Percentiles rank a stretch among this genome's conserved stretches.
Evolutionary conservation across 2,797 vertebrate genomes (phyloP).

Genomic region (Falco rusticolus): DNA sequence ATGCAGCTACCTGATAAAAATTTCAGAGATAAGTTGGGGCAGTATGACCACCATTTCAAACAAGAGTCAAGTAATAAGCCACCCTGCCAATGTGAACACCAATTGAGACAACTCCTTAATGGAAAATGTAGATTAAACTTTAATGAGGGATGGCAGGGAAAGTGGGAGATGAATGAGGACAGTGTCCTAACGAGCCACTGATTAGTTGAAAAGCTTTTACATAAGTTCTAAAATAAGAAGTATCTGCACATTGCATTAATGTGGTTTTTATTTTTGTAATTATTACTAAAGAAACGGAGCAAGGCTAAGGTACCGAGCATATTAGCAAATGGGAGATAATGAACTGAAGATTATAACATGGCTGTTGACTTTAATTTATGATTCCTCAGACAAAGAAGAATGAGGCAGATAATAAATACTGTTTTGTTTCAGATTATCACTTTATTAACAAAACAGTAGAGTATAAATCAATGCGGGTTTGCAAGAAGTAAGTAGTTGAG

Average conservation of each 20-base stretch:
- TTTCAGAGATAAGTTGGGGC: background rate
- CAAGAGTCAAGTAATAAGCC: background rate
- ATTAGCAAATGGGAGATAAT: conserved; percentile 73
- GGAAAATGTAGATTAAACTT: conserved; percentile 43
- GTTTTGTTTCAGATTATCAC: conserved; percentile 69
- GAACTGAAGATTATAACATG: conserved; percentile 74
- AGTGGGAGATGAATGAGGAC: conserved; percentile 18
- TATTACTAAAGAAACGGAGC: conserved; percentile 52
- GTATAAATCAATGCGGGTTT: conserved; percentile 53
- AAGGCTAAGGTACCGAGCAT: conserved; percentile 39
- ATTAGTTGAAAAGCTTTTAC: background rate
- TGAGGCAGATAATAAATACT: conserved; percentile 71
- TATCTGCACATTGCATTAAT: conserved; percentile 45
- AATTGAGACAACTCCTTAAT: background rate
- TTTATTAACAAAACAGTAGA: conserved; percentile 71
- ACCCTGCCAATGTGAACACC: background rate
- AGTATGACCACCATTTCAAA: background rate
- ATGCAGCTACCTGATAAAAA: background rate
- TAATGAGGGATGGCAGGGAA: background rate
- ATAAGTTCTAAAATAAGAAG: conserved; percentile 26
- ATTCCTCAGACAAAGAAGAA: conserved; percentile 65
- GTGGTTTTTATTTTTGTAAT: conserved; percentile 63
- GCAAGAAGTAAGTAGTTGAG: background rate
- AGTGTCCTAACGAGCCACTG: background rate
- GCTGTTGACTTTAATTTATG: conserved; percentile 74